These are phyloP conservation scores for Clarias fuscus DNA, from an alignment of 2,797 vertebrate species.

Conservation along the genomic window DNA sequence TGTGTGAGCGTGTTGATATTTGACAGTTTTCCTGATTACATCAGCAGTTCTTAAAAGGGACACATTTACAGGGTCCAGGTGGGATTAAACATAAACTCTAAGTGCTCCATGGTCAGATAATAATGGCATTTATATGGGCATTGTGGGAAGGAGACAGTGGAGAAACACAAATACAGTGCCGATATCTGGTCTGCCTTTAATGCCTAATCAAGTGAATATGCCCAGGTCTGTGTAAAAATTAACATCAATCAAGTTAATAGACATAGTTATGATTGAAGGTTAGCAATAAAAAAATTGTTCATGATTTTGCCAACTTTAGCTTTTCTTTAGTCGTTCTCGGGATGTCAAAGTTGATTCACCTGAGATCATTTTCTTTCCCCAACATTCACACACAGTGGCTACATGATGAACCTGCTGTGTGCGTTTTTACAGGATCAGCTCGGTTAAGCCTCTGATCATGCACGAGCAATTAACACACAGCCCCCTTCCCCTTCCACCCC, in stretches of 20 bases:
- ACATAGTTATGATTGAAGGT: not conserved
- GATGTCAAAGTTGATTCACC: slow-evolving; percentile 19
- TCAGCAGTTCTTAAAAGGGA: not conserved
- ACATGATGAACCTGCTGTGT: slow-evolving; percentile 14
- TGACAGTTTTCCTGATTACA: not conserved
- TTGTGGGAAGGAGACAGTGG: not conserved
- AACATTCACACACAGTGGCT: slow-evolving; percentile 5
- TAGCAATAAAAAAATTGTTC: not conserved
- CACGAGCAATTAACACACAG: slow-evolving; percentile 38
- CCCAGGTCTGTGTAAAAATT: not conserved
- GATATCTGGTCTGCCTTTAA: slow-evolving; percentile 2
- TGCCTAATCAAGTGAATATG: not conserved
- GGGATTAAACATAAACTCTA: not conserved
- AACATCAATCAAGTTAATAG: not conserved
- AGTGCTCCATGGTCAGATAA: not conserved
- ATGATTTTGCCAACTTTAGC: not conserved
- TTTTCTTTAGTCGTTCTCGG: not conserved
- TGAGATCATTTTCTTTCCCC: not conserved
- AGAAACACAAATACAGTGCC: not conserved
- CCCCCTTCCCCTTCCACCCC: not conserved
- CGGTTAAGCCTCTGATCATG: slow-evolving; percentile 32
- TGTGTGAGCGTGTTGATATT: too few relatives aligned
- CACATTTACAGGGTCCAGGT: not conserved
- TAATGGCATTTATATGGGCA: not conserved
- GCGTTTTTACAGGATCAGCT: slow-evolving; percentile 30